phyloP scores from a whole-genome alignment of 2,113 vertebrate species.

The Myiozetetes cayanensis region DNA sequence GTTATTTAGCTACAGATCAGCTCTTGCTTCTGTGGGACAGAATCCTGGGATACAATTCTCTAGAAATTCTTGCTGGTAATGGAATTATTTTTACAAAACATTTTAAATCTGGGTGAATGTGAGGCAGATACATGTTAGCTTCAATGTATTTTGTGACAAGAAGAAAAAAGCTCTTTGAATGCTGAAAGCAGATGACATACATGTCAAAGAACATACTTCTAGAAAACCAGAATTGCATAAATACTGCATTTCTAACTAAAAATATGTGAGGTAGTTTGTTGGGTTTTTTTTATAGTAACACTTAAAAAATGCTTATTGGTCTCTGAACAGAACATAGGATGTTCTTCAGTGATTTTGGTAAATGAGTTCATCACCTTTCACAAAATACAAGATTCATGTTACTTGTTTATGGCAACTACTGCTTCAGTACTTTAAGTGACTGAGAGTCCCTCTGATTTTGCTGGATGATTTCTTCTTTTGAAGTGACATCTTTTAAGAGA shows the following conservation, averaged over 20 bases:
- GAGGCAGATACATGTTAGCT: background rate
- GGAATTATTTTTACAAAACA: background rate
- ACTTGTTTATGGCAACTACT: background rate
- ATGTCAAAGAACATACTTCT: background rate
- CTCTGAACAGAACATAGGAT: background rate
- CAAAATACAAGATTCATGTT: background rate
- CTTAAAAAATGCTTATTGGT: background rate
- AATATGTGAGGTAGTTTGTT: background rate
- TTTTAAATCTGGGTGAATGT: background rate
- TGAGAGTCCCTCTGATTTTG: background rate
- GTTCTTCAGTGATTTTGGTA: background rate
- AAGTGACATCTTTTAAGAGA: background rate
- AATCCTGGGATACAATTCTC: conserved; percentile 92
- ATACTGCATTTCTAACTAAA: background rate
- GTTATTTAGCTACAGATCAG: conserved; percentile 96
- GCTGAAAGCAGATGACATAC: background rate
- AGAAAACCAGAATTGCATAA: background rate
- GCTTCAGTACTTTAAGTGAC: background rate
- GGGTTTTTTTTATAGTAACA: background rate
- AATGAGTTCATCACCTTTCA: background rate
- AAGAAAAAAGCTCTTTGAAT: background rate
- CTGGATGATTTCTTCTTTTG: background rate
- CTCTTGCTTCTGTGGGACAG: conserved; percentile 97
- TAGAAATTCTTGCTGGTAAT: conserved; percentile 93
- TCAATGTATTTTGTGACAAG: background rate